Base-by-base conservation (phyloP, 1,140 invertebrate species). In the Drosophila asahinai region DNA sequence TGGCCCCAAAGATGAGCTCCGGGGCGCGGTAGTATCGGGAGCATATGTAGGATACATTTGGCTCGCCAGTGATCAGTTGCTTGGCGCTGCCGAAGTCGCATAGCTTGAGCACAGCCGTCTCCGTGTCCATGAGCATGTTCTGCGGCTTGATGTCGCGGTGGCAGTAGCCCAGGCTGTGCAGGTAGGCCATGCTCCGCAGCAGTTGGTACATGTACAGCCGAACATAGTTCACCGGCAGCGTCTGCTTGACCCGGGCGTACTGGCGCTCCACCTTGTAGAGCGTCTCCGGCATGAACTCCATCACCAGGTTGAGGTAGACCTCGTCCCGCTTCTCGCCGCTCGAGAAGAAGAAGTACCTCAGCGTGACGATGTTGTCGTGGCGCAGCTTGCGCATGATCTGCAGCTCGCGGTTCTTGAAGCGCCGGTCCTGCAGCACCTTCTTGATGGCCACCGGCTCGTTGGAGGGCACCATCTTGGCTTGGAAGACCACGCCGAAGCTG, bases 41-140 rank as follows among this genome's bases (percentile, higher is more conserved):
- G 94, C 99, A 99, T 86, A 99, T 99, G 94, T 99, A 99, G 25
- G 98, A 99, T 12, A 99, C 99, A 93, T 99, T 99, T 6, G 99
- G 98, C 94, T 99, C 99, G 51, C 98, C 98, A 80, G 96, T 95
- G 52, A 99, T 96, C 81, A 99, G 95, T 93, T 99, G 97, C 93
- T 99, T 99, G 80, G 99, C 99, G 92, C 98, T 99, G 89, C 99
- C 99, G 94, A 99, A 99, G 94, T 99, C 99, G 94, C 99, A 99
- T 40, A 99, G 94, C 94, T 99, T 99, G 38, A 99, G 95, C 30
- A 99, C 96, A 49, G 98, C 98, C 14, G 98, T 97, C 91, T 99
- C 98, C 30, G 98, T 97, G 94, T 99, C 98, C 40, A 99, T 94
- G 17, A 99, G 95, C 71, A 99, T 94, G 94, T 99, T 99, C 94